Evolutionary conservation across 2,888 invertebrate genomes (phyloP), one percentile per base, ranked within the genome.

Genomic region (Gortyna flavago): DNA sequence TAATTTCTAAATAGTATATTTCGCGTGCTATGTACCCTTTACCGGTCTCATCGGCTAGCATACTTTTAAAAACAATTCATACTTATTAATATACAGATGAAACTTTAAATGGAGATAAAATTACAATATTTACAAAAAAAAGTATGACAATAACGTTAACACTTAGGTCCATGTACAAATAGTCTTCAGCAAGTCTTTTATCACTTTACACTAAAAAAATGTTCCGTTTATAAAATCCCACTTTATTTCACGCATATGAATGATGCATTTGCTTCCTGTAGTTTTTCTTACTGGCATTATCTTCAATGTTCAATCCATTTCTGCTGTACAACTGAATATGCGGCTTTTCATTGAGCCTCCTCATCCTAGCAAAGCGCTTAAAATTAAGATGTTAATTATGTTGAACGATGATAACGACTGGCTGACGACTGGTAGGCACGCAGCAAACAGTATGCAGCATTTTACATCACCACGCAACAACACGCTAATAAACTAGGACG

Each of bases 391-490:
- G 92, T 91, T 88, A 92, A 93, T 88, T 89, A 90, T 90, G 92
- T 79, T 88, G 90, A 91, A 85, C 88, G 89, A 90, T 89, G 90
- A 91, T 86, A 86, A 90, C 89, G 88, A 89, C 88, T 89, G 87
- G 91, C 91, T 87, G 90, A 91, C 90, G 90, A 91, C 90, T 87
- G 71, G 85, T 72, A 80, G 75, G 82, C 81, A 75, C 73, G 73
- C 73, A 74, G 83, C 77, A 78, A 81, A 79, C 89, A 90, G 89
- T 92, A 91, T 91, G 93, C 88, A 89, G 89, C 88, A 83, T 79
- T 81, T 95, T 94, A 96, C 95, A 96, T 96, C 85, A 96, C 93
- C 93, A 93, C 95, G 93, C 96, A 96, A 91, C 91, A 92, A 91
- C 90, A 93, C 87, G 92, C 90, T 91, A 95, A 92, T 90, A 93